Base-by-base conservation (phyloP, 2,888 invertebrate genomes). In the Watsonalla cultraria region DNA sequence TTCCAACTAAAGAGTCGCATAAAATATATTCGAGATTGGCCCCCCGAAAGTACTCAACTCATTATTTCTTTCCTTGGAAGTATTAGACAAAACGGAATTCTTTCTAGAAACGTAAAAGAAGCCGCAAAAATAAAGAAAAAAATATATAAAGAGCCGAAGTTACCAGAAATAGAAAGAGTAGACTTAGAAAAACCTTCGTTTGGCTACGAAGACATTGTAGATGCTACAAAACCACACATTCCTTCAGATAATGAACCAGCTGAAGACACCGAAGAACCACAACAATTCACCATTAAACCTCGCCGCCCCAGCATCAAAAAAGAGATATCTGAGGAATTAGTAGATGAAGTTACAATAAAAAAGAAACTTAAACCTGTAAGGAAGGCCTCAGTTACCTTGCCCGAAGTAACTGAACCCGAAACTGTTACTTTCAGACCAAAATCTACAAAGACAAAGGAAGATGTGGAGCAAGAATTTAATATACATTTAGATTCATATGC, bases 381-480 rank as follows among this genome's bases (percentile, higher is more conserved):
- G 70, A 95, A 95, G 75, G 90, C 93, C 46, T 91, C 92, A 6
- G 84, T 93, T 54, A 94, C 95, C 64, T 89, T 94, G 60, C 94
- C 94, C 47, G 96, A 96, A 90, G 92, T 93, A 50, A 93, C 94
- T 0, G 95, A 95, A 72, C 93, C 94, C 8, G 95, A 96, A 88
- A 95, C 93, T 66, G 96, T 96, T 0, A 96, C 95, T 45, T 96
- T 96, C 82, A 93, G 95, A 67, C 95, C 96, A 9, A 94, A 94
- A 81, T 83, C 90, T 6, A 94, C 94, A 0, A 96, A 94, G 87
- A 95, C 95, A 0, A 95, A 95, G 80, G 96, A 96, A 90, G 95
- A 96, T 69, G 95, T 97, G 11, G 96, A 97, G 74, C 97, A 97
- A 86, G 97, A 97, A 84, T 97, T 97, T 77, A 96, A 95, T 81